Evolutionary conservation across 2,113 vertebrate genomes (phyloP).

Genomic region (Dryoscopus gambensis): DNA sequence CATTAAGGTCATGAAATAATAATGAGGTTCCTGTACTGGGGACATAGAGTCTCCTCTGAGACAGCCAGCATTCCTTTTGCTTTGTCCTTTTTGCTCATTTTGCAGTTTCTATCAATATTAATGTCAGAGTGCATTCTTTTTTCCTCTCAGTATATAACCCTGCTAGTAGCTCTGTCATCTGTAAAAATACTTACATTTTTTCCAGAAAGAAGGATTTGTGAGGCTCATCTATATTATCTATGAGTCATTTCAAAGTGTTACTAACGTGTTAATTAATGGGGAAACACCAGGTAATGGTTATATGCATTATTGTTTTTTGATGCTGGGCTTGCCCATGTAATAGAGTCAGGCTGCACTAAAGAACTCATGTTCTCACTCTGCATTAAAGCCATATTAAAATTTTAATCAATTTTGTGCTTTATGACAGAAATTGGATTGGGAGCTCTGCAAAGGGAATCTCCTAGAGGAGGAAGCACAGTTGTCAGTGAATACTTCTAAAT

Average conservation of each 20-base stretch:
- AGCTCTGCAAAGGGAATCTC: not conserved
- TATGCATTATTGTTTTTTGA: not conserved
- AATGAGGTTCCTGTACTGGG: conserved; percentile 44
- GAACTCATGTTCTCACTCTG: not conserved
- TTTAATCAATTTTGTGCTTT: not conserved
- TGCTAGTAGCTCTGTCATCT: not conserved
- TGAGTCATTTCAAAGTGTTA: not conserved
- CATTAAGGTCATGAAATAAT: conserved; percentile 48
- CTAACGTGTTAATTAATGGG: not conserved
- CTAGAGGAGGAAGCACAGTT: not conserved
- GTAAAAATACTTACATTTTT: not conserved
- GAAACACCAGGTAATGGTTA: not conserved
- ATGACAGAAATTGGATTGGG: not conserved
- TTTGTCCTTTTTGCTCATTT: conserved; percentile 29
- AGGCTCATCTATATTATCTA: not conserved
- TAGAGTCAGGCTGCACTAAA: not conserved
- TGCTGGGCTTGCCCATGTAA: not conserved
- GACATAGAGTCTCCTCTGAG: conserved; percentile 23
- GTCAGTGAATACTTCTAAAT: not conserved
- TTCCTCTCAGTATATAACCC: not conserved
- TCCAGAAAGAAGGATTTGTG: not conserved
- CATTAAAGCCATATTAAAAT: not conserved
- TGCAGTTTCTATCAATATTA: conserved; percentile 40
- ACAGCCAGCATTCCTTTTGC: conserved; percentile 12
- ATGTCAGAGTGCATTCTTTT: not conserved